Evolutionary conservation across 2,113 vertebrate species (phyloP).

Genomic region (Gymnorhina tibicen): DNA sequence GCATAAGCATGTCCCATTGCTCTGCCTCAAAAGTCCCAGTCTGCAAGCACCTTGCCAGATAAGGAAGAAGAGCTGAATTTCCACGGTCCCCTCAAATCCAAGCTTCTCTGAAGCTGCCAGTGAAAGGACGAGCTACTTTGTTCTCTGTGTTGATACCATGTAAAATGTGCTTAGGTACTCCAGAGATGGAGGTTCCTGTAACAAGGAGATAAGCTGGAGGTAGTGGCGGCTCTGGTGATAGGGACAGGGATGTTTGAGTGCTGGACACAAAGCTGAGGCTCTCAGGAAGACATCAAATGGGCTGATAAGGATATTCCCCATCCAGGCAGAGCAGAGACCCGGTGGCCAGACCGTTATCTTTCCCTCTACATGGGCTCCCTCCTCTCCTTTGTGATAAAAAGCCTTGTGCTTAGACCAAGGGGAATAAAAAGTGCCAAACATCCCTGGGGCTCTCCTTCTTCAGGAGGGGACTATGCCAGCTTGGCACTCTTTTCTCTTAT

Average conservation of each 20-base stretch:
- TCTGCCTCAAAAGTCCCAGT: neutral
- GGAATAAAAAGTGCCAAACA: neutral
- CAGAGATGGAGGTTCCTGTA: constrained; percentile 38
- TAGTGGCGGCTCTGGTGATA: neutral
- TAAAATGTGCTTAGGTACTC: constrained; percentile 31
- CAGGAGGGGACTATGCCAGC: neutral
- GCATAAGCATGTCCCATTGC: neutral
- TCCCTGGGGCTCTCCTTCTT: neutral
- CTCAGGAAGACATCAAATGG: constrained; percentile 45
- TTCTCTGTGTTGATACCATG: constrained; percentile 35
- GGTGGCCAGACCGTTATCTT: constrained; percentile 11
- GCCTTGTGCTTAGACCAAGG: neutral
- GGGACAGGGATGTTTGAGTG: neutral
- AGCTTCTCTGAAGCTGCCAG: neutral
- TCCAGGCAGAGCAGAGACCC: neutral
- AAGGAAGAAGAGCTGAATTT: constrained; percentile 2
- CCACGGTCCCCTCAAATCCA: neutral
- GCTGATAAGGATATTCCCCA: constrained; percentile 26
- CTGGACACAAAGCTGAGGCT: constrained; percentile 33
- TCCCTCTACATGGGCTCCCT: neutral
- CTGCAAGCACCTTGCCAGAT: neutral
- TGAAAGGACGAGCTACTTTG: neutral
- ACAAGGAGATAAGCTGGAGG: constrained; percentile 38
- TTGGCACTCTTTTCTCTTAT: neutral
- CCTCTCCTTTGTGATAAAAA: neutral